These are phyloP conservation scores for Solenodon paradoxus DNA, from an alignment of 2,113 vertebrate species.

Conservation along the genomic window DNA sequence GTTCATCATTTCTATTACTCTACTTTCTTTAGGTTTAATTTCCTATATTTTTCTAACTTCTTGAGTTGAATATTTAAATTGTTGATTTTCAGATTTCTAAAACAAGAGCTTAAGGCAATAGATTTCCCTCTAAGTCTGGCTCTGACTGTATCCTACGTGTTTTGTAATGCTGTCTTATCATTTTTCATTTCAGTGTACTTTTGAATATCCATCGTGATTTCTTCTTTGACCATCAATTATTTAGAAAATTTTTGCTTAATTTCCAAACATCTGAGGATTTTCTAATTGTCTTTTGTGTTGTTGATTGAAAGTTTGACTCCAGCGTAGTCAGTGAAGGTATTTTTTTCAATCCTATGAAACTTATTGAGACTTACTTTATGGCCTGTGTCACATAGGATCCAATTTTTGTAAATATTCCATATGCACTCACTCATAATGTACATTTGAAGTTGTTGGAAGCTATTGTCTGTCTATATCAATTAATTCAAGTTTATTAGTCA, in stretches of 20 bases:
- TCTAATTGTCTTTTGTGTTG: not conserved
- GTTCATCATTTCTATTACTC: not conserved
- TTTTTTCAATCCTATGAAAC: not conserved
- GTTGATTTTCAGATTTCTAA: not conserved
- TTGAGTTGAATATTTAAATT: not conserved
- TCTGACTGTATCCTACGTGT: not conserved
- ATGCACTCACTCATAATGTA: not conserved
- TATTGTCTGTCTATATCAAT: not conserved
- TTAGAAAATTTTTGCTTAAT: not conserved
- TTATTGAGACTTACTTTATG: not conserved
- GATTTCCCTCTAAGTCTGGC: not conserved
- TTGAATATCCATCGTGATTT: conserved; percentile 12
- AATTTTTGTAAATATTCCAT: not conserved
- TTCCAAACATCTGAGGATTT: not conserved
- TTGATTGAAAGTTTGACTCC: not conserved
- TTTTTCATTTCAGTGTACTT: not conserved
- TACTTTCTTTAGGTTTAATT: not conserved
- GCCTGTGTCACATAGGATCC: not conserved
- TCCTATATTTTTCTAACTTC: conserved; percentile 1
- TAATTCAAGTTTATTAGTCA: not conserved
- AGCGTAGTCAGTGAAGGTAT: not conserved
- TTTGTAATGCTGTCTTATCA: not conserved
- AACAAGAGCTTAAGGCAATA: not conserved
- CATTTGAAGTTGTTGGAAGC: not conserved
- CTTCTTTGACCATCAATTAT: not conserved